Conservation (phyloP, 2,113 vertebrate genomes). For the Lasiurus cinereus region DNA sequence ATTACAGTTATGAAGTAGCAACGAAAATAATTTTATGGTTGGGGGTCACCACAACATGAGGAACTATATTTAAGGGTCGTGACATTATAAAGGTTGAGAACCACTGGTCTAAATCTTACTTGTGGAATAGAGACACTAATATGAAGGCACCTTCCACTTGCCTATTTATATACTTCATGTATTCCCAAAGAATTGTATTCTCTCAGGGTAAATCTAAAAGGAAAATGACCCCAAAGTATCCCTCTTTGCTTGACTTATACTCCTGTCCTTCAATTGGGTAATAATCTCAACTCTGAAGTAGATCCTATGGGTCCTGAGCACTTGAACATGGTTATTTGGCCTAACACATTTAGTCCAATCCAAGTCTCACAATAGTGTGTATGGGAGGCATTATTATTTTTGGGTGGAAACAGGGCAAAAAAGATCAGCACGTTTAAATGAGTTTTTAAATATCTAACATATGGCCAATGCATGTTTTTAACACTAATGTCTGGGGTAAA, state of each 20-base stretch:
- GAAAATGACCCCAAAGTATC: not conserved
- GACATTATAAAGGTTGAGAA: too few species aligned
- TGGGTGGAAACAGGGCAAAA: not conserved
- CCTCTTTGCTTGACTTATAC: not conserved
- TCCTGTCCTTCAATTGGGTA: not conserved
- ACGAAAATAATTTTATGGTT: too few species aligned
- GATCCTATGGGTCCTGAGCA: not conserved
- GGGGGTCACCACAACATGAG: too few species aligned
- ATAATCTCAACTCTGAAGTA: not conserved
- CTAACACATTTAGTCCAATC: not conserved
- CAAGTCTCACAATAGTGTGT: not conserved
- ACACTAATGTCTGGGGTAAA: not conserved
- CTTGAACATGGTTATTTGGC: not conserved
- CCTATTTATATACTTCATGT: not conserved
- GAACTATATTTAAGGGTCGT: too few species aligned
- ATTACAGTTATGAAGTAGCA: too few species aligned
- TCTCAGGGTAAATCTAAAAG: not conserved
- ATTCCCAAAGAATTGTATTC: not conserved
- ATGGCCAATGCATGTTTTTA: not conserved
- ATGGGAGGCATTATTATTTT: slow-evolving; percentile 14
- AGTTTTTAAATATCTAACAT: not conserved
- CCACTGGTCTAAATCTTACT: too few species aligned
- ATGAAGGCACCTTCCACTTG: slow-evolving; percentile 7
- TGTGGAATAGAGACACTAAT: not conserved
- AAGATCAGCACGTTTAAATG: not conserved